Evolutionary conservation across 2,797 vertebrate species (phyloP), one percentile per base, ranked within the genome.

Genomic region (Meriones psammophilus): DNA sequence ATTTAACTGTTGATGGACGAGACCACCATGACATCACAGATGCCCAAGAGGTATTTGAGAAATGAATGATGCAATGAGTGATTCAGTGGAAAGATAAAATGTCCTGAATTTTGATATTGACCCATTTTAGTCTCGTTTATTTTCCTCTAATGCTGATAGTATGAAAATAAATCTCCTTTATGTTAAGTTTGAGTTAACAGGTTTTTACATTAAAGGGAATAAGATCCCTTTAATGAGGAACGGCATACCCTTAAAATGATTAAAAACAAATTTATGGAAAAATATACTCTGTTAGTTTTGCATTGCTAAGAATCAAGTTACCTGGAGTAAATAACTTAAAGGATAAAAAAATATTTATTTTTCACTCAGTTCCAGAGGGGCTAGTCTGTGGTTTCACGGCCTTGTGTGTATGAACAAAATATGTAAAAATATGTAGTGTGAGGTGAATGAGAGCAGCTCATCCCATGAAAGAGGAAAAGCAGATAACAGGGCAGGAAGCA

Each of bases 181-280:
- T 46, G 60, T 36, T 92, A 58, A 60, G 33, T 80, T 64, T 94
- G 50, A 42, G 68, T 77, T 88, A 76, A 83, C 28, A 71, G 76
- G 54, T 36, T 76, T 93, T 97, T 96, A 76, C 88, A 14, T 91
- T 85, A 89, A 73, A 64, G 15, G 68, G 60, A 15, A 2, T 2
- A 74, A 1, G 18, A 83, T 83, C 54, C 92, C 60, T 50, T 50
- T 50, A 50, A 50, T 50, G 50, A 54, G 24, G 50, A 30, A 36
- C 87, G 76, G 12, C 24, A 80, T 10, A 33, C 68, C 50, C 89
- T 36, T 62, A 88, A 50, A 3, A 62, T 83, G 36, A 79, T 30
- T 96, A 74, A 94, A 92, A 78, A 85, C 24, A 71, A 96, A 93
- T 89, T 69, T 78, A 26, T 92, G 83, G 33, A 74, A 89, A 94